phyloP scores from a whole-genome alignment of 92 coral and sea anemone species.

The Zoanthus solanderi region DNA sequence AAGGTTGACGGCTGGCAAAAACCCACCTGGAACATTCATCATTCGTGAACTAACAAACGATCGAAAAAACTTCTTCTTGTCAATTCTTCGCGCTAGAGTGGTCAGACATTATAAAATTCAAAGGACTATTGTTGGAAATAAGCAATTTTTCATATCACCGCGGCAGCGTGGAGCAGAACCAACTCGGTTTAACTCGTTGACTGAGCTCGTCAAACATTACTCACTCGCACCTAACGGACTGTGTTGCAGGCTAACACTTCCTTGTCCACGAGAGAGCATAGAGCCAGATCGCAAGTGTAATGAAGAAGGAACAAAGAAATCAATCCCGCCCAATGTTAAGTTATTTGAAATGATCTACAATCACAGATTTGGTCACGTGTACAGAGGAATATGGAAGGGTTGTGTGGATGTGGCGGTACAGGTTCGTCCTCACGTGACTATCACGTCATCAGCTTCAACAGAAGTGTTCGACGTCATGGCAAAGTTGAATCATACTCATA shows the following conservation, averaged over 20 bases:
- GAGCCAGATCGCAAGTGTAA: neutral
- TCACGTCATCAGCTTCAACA: slow-evolving; percentile 35
- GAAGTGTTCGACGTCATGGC: slow-evolving; percentile 40
- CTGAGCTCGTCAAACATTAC: slow-evolving; percentile 17
- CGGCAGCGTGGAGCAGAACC: slow-evolving; percentile 7
- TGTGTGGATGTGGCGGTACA: slow-evolving; percentile 31
- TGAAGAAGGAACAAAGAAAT: neutral
- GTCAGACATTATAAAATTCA: slow-evolving; percentile 44
- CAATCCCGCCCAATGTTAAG: neutral
- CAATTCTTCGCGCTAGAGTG: slow-evolving; percentile 24
- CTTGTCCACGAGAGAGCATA: neutral
- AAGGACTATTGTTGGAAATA: neutral
- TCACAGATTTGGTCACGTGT: slow-evolving; percentile 34
- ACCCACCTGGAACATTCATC: slow-evolving; percentile 20
- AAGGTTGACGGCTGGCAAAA: slow-evolving; percentile 5
- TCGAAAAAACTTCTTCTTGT: slow-evolving; percentile 16
- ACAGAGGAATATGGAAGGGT: slow-evolving; percentile 38
- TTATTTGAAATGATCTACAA: slow-evolving; percentile 25
- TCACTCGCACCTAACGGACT: slow-evolving; percentile 27
- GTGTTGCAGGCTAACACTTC: slow-evolving; percentile 17
- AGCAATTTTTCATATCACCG: slow-evolving; percentile 16
- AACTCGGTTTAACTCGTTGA: slow-evolving; percentile 18
- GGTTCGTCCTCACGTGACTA: slow-evolving; percentile 18
- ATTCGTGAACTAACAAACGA: slow-evolving; percentile 7
- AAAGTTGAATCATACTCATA: slow-evolving; percentile 13